Conservation (phyloP, 1,140 invertebrate species). For the Heterodera carotae region DNA sequence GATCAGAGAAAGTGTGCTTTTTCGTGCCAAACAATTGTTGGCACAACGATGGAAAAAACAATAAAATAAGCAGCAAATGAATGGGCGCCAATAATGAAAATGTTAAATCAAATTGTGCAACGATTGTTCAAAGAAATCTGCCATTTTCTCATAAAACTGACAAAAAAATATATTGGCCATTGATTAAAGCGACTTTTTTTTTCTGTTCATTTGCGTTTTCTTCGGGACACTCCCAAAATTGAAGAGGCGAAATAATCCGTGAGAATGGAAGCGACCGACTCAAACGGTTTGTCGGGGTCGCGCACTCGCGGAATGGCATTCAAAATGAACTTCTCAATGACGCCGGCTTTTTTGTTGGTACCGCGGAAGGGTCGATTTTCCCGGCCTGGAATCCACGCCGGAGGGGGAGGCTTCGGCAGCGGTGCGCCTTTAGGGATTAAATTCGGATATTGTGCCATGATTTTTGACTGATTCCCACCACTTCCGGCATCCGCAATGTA, state of each 20-base stretch:
- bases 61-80: background rate
- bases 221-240: slow-evolving; percentile 35
- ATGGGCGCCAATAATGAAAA: background rate
- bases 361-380: slow-evolving; percentile 63
- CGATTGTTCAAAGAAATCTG: background rate
- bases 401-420: slow-evolving; percentile 60
- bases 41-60: background rate
- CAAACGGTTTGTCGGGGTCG: slow-evolving; percentile 54
- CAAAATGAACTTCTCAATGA: slow-evolving; percentile 65
- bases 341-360: slow-evolving; percentile 49
- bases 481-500: slow-evolving; percentile 48
- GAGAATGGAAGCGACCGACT: slow-evolving; percentile 60
- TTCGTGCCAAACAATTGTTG: background rate
- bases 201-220: slow-evolving; percentile 1
- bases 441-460: background rate
- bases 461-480: slow-evolving; percentile 16
- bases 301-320: slow-evolving; percentile 61
- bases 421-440: slow-evolving; percentile 45
- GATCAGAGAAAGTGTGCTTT: background rate
- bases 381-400: slow-evolving; percentile 62
- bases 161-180: background rate
- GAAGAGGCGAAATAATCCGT: slow-evolving; percentile 62
- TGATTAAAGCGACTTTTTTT: background rate
- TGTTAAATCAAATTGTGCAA: background rate
- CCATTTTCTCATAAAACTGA: too few relatives aligned